Conservation (phyloP, 2,797 vertebrate genomes). For the Macropus fuliginosus region DNA sequence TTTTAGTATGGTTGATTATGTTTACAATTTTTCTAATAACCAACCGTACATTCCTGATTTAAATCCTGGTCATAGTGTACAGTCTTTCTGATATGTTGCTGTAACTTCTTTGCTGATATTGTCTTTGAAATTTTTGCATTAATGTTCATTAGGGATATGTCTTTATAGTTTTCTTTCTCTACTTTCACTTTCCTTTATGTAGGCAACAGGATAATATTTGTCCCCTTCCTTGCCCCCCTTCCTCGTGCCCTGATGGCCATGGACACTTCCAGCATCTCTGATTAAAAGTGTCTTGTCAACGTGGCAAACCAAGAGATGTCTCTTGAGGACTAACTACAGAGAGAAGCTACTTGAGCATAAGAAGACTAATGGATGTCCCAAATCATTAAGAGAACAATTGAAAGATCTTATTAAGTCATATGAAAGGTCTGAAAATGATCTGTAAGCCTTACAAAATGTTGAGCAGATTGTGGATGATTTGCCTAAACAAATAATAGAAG, state of each 20-base stretch:
- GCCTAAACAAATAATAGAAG: conserved; percentile 94
- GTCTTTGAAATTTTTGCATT: not conserved
- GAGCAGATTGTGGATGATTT: conserved; percentile 97
- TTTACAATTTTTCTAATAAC: not conserved
- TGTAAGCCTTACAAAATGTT: conserved; percentile 94
- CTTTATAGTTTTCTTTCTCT: not conserved
- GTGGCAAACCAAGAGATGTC: conserved; percentile 93
- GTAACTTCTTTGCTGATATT: not conserved
- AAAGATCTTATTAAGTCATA: conserved; percentile 95
- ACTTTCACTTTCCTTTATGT: not conserved
- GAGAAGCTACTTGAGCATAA: conserved; percentile 95
- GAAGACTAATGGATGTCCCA: conserved; percentile 93
- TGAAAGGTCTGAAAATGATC: conserved; percentile 95
- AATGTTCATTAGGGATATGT: not conserved
- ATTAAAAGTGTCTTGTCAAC: conserved; percentile 77
- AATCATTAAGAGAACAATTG: conserved; percentile 93
- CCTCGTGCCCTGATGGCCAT: conserved; percentile 46
- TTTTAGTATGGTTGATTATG: not conserved
- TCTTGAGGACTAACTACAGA: conserved; percentile 93
- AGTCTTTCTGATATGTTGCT: not conserved
- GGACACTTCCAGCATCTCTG: conserved; percentile 78
- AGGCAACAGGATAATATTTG: not conserved
- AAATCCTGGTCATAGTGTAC: not conserved
- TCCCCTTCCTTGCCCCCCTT: not conserved
- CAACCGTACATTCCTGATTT: not conserved